phyloP scores from a whole-genome alignment of 2,888 invertebrate species.

The Chaetogeoica ovagalla region DNA sequence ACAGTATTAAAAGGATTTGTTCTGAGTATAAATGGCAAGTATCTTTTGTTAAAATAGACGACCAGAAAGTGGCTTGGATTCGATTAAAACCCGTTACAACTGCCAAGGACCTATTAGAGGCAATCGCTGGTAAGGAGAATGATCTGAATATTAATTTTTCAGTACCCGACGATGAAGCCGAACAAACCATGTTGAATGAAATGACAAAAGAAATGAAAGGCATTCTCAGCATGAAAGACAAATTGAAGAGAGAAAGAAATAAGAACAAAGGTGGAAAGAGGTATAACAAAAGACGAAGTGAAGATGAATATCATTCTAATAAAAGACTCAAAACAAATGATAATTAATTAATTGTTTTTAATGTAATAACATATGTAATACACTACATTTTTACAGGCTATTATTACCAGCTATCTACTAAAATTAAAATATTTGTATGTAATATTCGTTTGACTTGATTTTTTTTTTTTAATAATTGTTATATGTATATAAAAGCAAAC shows the following conservation, averaged over 20 bases:
- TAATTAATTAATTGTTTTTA: conserved; percentile 28
- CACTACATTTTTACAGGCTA: not conserved
- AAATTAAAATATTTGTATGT: not conserved
- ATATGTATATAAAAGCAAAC: not conserved
- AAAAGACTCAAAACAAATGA: conserved; percentile 28
- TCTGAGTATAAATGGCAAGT: conserved; percentile 66
- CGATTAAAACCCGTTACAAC: conserved; percentile 72
- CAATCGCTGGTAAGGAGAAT: conserved; percentile 42
- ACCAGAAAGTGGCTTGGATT: conserved; percentile 73
- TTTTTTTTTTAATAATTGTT: not conserved
- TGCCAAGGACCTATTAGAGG: conserved; percentile 63
- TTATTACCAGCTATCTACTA: conserved; percentile 15
- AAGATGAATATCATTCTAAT: not conserved
- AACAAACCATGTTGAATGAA: conserved; percentile 43
- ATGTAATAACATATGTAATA: conserved; percentile 1
- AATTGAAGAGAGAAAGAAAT: conserved; percentile 38
- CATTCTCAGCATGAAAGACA: conserved; percentile 17
- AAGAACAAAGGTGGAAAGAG: conserved; percentile 39
- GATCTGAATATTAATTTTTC: conserved; percentile 31
- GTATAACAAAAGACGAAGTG: conserved; percentile 18
- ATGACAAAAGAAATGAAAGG: conserved; percentile 47
- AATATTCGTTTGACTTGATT: not conserved
- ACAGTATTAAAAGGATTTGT: conserved; percentile 74
- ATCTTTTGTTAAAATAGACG: conserved; percentile 77
- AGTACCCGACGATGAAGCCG: conserved; percentile 15